Base-by-base conservation (phyloP, 2,888 invertebrate species). In the Odiellus spinosus region DNA sequence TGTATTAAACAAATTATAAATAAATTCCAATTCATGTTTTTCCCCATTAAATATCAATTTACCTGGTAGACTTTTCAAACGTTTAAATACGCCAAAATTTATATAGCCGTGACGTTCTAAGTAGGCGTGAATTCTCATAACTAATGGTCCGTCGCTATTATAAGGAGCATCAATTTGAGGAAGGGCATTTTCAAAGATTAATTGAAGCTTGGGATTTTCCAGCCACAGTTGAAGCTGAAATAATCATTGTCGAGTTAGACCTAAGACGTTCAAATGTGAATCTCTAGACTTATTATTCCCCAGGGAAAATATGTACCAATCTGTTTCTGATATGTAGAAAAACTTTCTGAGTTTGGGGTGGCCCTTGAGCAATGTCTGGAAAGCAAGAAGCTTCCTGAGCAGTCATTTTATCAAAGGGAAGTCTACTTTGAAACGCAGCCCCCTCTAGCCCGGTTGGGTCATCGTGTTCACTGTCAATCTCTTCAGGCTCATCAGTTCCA, bases 51-150 rank as follows among this genome's bases (percentile, higher is more conserved):
- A 36, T 10, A 6, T 15, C 17, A 36, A 48, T 40, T 52, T 55
- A 64, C 63, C 58, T 49, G 66, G 64, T n/a, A 63, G 47, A 32
- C 62, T 61, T 61, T 82, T 82, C 3, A 83, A 66, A 34, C 87
- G 73, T 63, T 90, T 87, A 67, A 88, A 98, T 43, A 93, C 81
- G 0, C 98, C 98, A 71, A 88, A 96, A 70, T 98, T 98, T 53
- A 98, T 91, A 60, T 85, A 90, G 2, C 96, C 95, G 67, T 95
- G 88, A 40, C 98, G 75, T 61, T 95, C 88, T 34, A 98, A 71
- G 66, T 85, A 98, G 1, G 83, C 80, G 68, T 90, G 90, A 26
- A 87, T 76, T 55, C 93, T 75, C 62, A 78, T 75, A 2, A 91
- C 76, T 18, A 96, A 67, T 8, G 77, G 76, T 3, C 80, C 77